phyloP scores from a whole-genome alignment of 2,113 vertebrate genomes.

The Hylia prasina region DNA sequence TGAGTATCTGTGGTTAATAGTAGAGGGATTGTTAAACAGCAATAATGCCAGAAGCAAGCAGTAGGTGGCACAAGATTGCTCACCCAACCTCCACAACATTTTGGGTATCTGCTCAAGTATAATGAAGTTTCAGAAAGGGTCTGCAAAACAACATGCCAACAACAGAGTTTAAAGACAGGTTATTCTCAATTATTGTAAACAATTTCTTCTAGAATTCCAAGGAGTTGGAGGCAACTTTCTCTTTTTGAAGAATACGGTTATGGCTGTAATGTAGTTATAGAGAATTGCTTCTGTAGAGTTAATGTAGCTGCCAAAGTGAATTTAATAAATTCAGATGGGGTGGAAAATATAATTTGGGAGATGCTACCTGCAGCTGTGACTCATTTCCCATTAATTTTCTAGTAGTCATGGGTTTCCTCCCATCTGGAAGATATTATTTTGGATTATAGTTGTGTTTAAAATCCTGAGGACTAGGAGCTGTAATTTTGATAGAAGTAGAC shows the following conservation, averaged over 20 bases:
- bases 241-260: not conserved
- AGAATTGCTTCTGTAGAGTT: not conserved
- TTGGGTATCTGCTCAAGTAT: not conserved
- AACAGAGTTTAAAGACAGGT: not conserved
- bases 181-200: not conserved
- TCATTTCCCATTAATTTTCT: constrained; percentile 18
- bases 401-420: not conserved
- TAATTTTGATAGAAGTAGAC: not conserved
- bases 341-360: constrained; percentile 17
- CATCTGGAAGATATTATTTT: constrained; percentile 7
- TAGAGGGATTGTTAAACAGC: not conserved
- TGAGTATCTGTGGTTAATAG: not conserved
- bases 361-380: constrained; percentile 27
- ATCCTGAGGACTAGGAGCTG: not conserved
- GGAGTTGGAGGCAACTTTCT: not conserved
- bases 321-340: constrained; percentile 26
- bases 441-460: not conserved
- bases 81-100: not conserved
- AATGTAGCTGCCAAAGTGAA: not conserved
- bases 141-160: not conserved
- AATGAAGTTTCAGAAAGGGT: not conserved
- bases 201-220: not conserved
- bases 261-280: not conserved
- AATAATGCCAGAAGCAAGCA: not conserved
- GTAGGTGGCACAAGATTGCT: not conserved